A percentile compares a stretch with the other conserved stretches of the same genome.
These are phyloP conservation scores for Drosophila melanica DNA, from an alignment of 1,140 invertebrate genomes.

Conservation along the genomic window DNA sequence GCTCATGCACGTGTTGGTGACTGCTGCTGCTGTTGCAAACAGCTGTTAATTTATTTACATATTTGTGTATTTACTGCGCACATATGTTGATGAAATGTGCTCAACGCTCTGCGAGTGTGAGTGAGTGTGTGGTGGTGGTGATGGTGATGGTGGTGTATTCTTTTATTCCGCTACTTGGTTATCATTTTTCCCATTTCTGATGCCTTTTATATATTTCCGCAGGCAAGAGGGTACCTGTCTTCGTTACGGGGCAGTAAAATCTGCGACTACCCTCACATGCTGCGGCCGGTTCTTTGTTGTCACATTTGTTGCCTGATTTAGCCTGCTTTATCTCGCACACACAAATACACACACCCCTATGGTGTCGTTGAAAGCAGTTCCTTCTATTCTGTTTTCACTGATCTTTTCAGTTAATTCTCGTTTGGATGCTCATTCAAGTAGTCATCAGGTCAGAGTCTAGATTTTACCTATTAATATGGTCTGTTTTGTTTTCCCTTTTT, in stretches of 20 bases:
- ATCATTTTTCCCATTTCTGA: conserved; percentile 33
- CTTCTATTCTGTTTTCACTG: conserved; percentile 7
- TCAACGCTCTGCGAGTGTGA: conserved; percentile 33
- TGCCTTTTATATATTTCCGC: conserved; percentile 20
- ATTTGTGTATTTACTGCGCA: conserved; percentile 54
- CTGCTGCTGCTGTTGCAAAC: conserved; percentile 62
- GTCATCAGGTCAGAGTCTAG: conserved; percentile 15
- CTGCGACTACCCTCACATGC: conserved; percentile 25
- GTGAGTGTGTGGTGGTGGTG: conserved; percentile 6
- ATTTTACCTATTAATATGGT: conserved; percentile 3
- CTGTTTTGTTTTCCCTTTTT: background rate
- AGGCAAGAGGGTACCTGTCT: conserved; percentile 43
- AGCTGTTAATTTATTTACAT: conserved; percentile 81
- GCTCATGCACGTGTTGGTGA: conserved; percentile 68
- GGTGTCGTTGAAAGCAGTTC: background rate
- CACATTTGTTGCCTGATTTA: conserved; percentile 15
- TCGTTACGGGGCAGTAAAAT: conserved; percentile 33
- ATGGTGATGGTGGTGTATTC: conserved; percentile 48
- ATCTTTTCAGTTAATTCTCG: conserved; percentile 23
- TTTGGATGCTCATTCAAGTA: conserved; percentile 8
- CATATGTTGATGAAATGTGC: conserved; percentile 65
- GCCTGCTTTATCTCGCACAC: background rate
- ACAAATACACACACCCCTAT: conserved; percentile 22
- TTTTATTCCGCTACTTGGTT: conserved; percentile 24
- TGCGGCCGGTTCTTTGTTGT: conserved; percentile 27